Evolutionary conservation across 2,797 vertebrate genomes (phyloP).

Genomic region (Ceyx erithaca): DNA sequence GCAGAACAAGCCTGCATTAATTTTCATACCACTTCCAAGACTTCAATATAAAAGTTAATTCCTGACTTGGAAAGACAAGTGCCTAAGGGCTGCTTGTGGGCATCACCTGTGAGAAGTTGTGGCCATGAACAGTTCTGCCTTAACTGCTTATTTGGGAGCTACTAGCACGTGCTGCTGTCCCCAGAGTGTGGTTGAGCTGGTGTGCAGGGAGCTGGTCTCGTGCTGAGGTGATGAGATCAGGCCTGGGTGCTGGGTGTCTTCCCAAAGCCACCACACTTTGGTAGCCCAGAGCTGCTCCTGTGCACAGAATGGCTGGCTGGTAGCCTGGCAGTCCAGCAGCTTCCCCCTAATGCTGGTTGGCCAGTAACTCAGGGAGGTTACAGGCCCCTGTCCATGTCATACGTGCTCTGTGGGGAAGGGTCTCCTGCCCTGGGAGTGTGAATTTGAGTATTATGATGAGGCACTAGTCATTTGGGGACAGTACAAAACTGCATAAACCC

Average conservation of each 20-base stretch:
- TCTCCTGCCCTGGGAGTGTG: neutral
- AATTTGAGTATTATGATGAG: neutral
- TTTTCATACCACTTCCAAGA: neutral
- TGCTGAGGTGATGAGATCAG: neutral
- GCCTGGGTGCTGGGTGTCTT: neutral
- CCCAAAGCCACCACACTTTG: neutral
- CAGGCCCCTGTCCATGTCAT: too few relatives aligned
- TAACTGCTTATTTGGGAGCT: neutral
- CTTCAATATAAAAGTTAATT: neutral
- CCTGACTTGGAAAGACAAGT: neutral
- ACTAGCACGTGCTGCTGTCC: neutral
- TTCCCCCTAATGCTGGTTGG: neutral
- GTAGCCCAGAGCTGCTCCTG: neutral
- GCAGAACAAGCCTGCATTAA: neutral
- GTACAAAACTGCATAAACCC: neutral
- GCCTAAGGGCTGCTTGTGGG: neutral
- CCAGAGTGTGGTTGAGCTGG: neutral
- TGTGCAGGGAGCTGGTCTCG: neutral
- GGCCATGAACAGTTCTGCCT: neutral
- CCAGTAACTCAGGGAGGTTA: neutral
- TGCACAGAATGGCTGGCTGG: neutral
- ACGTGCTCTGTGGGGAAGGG: neutral
- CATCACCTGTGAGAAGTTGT: neutral
- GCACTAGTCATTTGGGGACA: neutral
- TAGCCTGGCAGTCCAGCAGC: neutral